phyloP scores from a whole-genome alignment of 2,113 vertebrate species.

The Sebastes schlegelii region DNA sequence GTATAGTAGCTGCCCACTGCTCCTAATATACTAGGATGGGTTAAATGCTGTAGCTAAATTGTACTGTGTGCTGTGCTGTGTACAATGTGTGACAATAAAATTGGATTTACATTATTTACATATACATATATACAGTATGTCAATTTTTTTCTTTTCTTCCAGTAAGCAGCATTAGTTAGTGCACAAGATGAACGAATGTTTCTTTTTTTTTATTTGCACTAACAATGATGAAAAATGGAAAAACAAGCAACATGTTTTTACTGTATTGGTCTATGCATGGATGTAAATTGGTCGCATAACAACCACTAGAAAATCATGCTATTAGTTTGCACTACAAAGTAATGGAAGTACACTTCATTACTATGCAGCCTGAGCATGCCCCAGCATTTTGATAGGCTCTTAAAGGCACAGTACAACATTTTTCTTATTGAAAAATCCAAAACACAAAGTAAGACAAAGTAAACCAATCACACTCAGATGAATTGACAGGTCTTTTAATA shows the following conservation, averaged over 20 bases:
- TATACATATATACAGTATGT: no score
- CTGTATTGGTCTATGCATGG: background rate
- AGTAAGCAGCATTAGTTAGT: background rate
- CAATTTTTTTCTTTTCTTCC: no score
- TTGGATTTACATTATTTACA: no score
- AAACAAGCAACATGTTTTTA: background rate
- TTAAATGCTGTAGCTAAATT: no score
- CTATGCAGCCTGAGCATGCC: background rate
- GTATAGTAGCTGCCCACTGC: no score
- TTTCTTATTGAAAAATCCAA: background rate
- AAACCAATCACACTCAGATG: background rate
- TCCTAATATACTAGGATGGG: no score
- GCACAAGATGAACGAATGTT: background rate
- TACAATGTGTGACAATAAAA: no score
- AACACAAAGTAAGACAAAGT: background rate
- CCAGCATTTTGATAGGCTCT: background rate
- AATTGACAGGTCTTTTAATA: background rate
- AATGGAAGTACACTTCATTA: background rate
- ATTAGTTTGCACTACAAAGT: background rate
- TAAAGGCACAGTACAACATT: background rate
- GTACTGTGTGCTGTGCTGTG: no score
- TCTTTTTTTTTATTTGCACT: background rate
- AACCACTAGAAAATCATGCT: background rate
- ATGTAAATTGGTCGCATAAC: background rate
- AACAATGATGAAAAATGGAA: background rate